Conservation (phyloP, 2,113 vertebrate genomes). For the Rhea pennata region DNA sequence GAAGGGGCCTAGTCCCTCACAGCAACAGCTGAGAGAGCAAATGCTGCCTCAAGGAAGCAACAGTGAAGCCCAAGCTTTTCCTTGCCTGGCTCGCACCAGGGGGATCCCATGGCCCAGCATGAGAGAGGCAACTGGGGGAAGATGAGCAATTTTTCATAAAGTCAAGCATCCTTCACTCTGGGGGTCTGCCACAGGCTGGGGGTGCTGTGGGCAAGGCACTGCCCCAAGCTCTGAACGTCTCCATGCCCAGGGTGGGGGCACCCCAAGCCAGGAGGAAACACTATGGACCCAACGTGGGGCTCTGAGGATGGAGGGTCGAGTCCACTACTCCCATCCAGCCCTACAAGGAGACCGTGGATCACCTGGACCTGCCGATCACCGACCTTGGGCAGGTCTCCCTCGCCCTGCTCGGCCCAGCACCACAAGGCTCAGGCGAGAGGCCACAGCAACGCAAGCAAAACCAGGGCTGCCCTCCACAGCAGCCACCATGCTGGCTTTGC, state of each 20-base stretch:
- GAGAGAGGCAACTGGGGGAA: accelerated
- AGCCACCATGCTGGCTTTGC: neutral
- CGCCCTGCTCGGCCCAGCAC: neutral
- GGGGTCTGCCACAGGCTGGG: no score
- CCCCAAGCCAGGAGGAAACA: accelerated
- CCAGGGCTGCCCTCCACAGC: neutral
- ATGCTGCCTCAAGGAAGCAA: accelerated
- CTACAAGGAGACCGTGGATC: no score
- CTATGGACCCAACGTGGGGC: neutral
- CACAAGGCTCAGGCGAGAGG: neutral
- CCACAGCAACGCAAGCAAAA: neutral
- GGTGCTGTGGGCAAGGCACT: no score
- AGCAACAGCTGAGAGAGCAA: neutral
- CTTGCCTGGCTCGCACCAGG: accelerated
- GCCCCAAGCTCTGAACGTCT: neutral
- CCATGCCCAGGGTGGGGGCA: neutral
- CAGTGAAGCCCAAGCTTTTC: accelerated
- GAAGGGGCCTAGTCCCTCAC: neutral
- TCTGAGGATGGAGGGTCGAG: neutral
- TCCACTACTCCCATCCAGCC: neutral
- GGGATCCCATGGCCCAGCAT: neutral
- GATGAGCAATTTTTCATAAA: neutral
- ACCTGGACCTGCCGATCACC: accelerated
- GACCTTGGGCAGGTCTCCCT: neutral
- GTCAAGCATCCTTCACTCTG: accelerated